Percentiles rank a stretch among this genome's conserved stretches.
phyloP scores from a whole-genome alignment of 2,888 invertebrate species.

The Microchrysa polita region DNA sequence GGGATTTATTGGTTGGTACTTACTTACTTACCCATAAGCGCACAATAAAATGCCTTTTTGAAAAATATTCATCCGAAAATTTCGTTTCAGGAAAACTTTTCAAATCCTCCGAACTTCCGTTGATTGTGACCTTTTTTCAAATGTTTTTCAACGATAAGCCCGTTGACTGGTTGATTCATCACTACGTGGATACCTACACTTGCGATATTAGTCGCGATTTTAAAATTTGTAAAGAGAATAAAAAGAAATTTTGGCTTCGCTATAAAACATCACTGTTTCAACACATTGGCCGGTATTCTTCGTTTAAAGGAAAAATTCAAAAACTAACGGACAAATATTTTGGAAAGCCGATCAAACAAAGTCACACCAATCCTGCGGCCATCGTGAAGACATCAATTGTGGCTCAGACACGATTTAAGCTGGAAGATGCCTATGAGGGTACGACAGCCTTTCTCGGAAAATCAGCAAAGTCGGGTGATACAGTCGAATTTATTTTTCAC shows the following conservation, averaged over 20 bases:
- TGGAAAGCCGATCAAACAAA: conserved; percentile 73
- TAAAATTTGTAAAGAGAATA: conserved; percentile 84
- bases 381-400: conserved; percentile 77
- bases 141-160: conserved; percentile 97
- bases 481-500: conserved; percentile 80
- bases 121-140: conserved; percentile 90
- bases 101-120: conserved; percentile 84
- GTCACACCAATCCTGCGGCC: conserved; percentile 81
- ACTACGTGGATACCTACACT: conserved; percentile 86
- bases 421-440: conserved; percentile 85
- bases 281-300: conserved; percentile 94
- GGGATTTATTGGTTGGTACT: conserved; percentile 88
- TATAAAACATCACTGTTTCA: conserved; percentile 93
- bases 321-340: conserved; percentile 93
- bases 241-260: conserved; percentile 81
- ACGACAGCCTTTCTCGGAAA: conserved; percentile 92
- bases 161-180: conserved; percentile 94
- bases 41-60: no score
- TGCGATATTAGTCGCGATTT: conserved; percentile 84
- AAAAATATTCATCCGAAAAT: no score
- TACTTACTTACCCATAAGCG: not conserved
- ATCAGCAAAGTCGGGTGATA: conserved; percentile 83
- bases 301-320: conserved; percentile 94
- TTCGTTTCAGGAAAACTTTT: conserved; percentile 83
- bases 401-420: conserved; percentile 80